Percentiles rank a stretch among this genome's conserved stretches.
These are phyloP conservation scores for Heliconius himera DNA, from an alignment of 1,140 invertebrate species.

Conservation along the genomic window DNA sequence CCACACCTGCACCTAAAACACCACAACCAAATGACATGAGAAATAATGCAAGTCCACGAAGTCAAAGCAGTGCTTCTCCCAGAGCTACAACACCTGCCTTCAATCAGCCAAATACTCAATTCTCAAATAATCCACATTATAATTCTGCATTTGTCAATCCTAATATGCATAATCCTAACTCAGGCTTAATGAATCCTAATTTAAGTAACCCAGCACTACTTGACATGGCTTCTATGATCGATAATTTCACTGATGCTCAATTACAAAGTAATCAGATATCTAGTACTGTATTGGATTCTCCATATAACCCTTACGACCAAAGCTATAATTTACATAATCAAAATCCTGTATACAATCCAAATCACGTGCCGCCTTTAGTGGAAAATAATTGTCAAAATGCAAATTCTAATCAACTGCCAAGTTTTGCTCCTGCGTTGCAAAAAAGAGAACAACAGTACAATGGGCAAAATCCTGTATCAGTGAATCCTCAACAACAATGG, in stretches of 20 bases:
- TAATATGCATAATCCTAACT: slow-evolving; percentile 72
- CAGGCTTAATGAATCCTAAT: slow-evolving; percentile 74
- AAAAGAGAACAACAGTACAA: slow-evolving; percentile 65
- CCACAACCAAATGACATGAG: slow-evolving; percentile 77
- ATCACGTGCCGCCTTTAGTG: slow-evolving; percentile 59
- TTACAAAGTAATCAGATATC: slow-evolving; percentile 91
- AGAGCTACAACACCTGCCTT: slow-evolving; percentile 68
- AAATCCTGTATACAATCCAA: slow-evolving; percentile 69
- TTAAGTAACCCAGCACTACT: slow-evolving; percentile 83
- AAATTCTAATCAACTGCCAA: slow-evolving; percentile 66
- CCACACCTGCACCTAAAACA: slow-evolving; percentile 65
- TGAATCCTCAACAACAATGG: slow-evolving; percentile 80
- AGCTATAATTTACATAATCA: slow-evolving; percentile 78
- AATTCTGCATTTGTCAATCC: slow-evolving; percentile 80
- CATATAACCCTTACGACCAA: slow-evolving; percentile 82
- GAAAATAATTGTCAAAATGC: slow-evolving; percentile 68
- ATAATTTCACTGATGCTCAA: slow-evolving; percentile 88
- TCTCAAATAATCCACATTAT: slow-evolving; percentile 74
- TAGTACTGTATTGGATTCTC: slow-evolving; percentile 89
- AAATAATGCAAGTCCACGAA: slow-evolving; percentile 77
- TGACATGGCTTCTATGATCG: slow-evolving; percentile 88
- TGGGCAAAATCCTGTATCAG: slow-evolving; percentile 48
- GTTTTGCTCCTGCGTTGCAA: slow-evolving; percentile 69
- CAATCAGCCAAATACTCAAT: slow-evolving; percentile 64
- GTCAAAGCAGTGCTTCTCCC: slow-evolving; percentile 73